Evolutionary conservation across 2,888 invertebrate genomes (phyloP).

Genomic region (Acleris holmiana): DNA sequence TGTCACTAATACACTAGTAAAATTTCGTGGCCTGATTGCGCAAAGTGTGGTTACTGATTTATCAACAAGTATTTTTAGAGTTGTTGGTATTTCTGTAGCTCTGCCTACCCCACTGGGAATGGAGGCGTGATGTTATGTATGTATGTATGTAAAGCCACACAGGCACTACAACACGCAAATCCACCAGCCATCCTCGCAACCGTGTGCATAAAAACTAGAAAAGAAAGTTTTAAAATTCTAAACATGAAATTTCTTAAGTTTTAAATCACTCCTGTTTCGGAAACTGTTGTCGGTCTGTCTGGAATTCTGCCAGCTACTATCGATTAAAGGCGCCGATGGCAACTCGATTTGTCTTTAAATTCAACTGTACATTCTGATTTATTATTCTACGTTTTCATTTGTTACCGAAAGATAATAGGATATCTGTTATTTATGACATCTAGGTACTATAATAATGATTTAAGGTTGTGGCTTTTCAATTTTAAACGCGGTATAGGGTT

Average conservation of each 20-base stretch:
- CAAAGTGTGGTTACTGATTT: too few relatives aligned
- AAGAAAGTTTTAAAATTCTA: conserved; percentile 10
- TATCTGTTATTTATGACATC: conserved; percentile 18
- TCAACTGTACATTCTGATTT: conserved; percentile 35
- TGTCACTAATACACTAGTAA: too few relatives aligned
- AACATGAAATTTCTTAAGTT: conserved; percentile 31
- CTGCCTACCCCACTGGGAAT: too few relatives aligned
- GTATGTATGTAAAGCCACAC: too few relatives aligned
- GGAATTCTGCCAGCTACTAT: conserved; percentile 35
- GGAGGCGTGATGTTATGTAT: too few relatives aligned
- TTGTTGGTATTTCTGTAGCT: too few relatives aligned
- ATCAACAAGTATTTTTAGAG: too few relatives aligned
- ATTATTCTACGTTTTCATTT: conserved; percentile 27
- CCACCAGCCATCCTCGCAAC: too few relatives aligned
- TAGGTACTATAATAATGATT: conserved; percentile 5
- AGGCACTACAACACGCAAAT: too few relatives aligned
- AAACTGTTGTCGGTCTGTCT: conserved; percentile 37
- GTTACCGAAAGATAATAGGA: conserved; percentile 27
- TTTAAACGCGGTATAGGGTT: not conserved
- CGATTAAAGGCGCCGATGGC: conserved; percentile 33
- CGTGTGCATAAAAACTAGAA: too few relatives aligned
- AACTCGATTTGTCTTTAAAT: conserved; percentile 36
- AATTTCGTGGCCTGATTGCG: too few relatives aligned
- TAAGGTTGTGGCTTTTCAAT: not conserved
- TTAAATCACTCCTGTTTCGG: conserved; percentile 36